phyloP scores from a whole-genome alignment of 2,113 vertebrate genomes.

The Malurus alboscapulatus region DNA sequence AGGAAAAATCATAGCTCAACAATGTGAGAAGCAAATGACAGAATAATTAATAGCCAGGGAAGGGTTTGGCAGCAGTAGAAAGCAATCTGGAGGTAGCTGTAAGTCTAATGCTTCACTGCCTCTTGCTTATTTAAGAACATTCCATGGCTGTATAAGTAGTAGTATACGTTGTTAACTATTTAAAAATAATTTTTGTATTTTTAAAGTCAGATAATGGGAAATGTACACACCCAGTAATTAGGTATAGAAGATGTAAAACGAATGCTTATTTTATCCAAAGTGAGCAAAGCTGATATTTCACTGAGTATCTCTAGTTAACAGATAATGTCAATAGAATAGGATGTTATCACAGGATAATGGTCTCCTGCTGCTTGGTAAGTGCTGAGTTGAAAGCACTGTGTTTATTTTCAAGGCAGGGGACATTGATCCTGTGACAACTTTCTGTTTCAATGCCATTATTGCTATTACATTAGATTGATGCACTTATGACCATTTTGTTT shows the following conservation, averaged over 20 bases:
- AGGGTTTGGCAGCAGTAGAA: background rate
- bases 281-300: slow-evolving; percentile 37
- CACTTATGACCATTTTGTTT: slow-evolving; percentile 35
- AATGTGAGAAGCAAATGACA: background rate
- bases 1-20: background rate
- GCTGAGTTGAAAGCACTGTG: slow-evolving; percentile 36
- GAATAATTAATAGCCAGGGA: background rate
- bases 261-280: background rate
- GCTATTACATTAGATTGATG: slow-evolving; percentile 38
- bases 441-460: slow-evolving; percentile 44
- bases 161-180: background rate
- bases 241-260: background rate
- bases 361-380: slow-evolving; percentile 53
- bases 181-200: background rate
- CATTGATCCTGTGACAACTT: slow-evolving; percentile 47
- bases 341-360: slow-evolving; percentile 58
- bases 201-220: background rate
- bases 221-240: background rate
- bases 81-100: background rate
- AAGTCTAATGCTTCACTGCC: background rate
- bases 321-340: slow-evolving; percentile 57
- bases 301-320: slow-evolving; percentile 46
- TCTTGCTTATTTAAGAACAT: background rate
- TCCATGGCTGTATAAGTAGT: background rate
- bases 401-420: slow-evolving; percentile 62